Evolutionary conservation across 2,888 invertebrate genomes (phyloP), one percentile per base, ranked within the genome.

Genomic region (Gymnoscelis rufifasciata): DNA sequence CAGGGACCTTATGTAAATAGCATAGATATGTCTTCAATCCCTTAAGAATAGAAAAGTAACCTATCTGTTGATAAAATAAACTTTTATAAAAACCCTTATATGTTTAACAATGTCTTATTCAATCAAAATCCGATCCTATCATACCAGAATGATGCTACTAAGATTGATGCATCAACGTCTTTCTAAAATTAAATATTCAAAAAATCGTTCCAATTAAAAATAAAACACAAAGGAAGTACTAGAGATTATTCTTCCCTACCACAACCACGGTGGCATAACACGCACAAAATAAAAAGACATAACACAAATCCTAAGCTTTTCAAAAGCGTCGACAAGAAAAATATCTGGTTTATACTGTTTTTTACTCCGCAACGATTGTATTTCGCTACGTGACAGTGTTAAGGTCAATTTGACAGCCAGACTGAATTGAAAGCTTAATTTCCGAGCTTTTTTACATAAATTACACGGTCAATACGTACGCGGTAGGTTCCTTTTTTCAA

Each of bases 301-400:
- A 50, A 42, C 46, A 52, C 47, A 43, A 42, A 41, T 44, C 45
- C 50, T 50, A 50, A 45, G 24, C 50, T 45, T 42, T 56, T 51
- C 44, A 45, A 51, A 43, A 46, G 29, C 47, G 13, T 13, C 30
- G 36, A 24, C 41, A 45, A 51, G 37, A 40, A 38, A 54, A 54
- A 51, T 58, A 57, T 57, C 59, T 50, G 52, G 59, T 65, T 56
- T 66, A 41, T 52, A 47, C 55, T 42, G 57, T 54, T 71, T 71
- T 76, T 67, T 61, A 58, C 50, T 51, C 40, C 58, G 54, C 64
- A 54, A 64, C 68, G 69, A 71, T 72, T 68, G 60, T 54, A 52
- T 55, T 51, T 60, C n/a, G 55, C 45, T 75, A 84, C 82, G 81
- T 83, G 83, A 79, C 78, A 75, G 57, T 66, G 68, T 68, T 68